These are phyloP conservation scores for Oreohelix idahoensis DNA, from an alignment of 1,140 invertebrate genomes.

Conservation along the genomic window DNA sequence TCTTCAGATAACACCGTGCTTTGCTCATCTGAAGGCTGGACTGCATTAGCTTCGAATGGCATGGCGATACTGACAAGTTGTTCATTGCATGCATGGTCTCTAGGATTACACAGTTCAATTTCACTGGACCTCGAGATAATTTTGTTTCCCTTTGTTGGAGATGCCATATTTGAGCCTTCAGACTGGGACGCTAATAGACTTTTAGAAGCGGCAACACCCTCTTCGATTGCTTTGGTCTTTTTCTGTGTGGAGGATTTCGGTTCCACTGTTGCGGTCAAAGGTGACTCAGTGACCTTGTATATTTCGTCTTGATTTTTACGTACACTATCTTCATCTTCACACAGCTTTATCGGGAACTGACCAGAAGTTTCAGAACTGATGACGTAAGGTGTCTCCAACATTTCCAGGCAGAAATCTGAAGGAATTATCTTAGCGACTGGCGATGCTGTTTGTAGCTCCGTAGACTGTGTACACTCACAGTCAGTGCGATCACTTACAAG, in stretches of 20 bases:
- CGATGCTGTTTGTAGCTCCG: not conserved
- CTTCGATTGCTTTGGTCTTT: not conserved
- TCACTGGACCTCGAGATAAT: not conserved
- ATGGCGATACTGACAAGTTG: not conserved
- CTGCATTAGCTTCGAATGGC: not conserved
- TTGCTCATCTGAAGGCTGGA: not conserved
- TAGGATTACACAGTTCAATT: not conserved
- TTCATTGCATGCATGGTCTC: not conserved
- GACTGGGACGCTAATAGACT: not conserved
- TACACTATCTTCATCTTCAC: not conserved
- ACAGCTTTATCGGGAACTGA: not conserved
- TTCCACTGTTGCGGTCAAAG: not conserved
- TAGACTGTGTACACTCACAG: not conserved
- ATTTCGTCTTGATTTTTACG: not conserved
- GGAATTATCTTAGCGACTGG: not conserved
- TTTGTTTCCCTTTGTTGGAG: not conserved
- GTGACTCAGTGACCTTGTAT: not conserved
- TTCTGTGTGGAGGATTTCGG: not conserved
- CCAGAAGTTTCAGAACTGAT: not conserved
- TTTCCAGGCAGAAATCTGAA: not conserved
- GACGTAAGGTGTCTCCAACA: not conserved
- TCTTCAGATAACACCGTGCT: not conserved
- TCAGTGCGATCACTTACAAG: not conserved
- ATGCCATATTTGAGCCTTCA: not conserved
- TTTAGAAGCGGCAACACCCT: not conserved